These are phyloP conservation scores for Oryctolagus cuniculus DNA, from an alignment of 2,113 vertebrate species.

Conservation along the genomic window mOryCun1.1 NC_091438.1:82695001-82695500, in stretches of 20 bases:
- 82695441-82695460: background rate
- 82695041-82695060: constrained; percentile 58
- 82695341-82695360: background rate
- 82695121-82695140: background rate
- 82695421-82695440: background rate
- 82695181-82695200: constrained; percentile 4
- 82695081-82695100: constrained; percentile 25
- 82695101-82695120: background rate
- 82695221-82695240: constrained; percentile 46
- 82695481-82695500: background rate
- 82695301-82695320: background rate
- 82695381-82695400: constrained; percentile 24
- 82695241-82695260: background rate
- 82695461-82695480: constrained; percentile 21
- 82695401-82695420: background rate
- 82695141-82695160: constrained; percentile 38
- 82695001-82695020: constrained; percentile 30
- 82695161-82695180: constrained; percentile 18
- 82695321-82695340: background rate
- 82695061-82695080: constrained; percentile 64
- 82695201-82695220: background rate
- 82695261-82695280: constrained; percentile 58
- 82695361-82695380: constrained; percentile 13
- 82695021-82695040: constrained; percentile 18
- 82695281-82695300: constrained; percentile 26